These are phyloP conservation scores for Synergus itoensis DNA, from an alignment of 2,888 invertebrate genomes.

Conservation along the genomic window DNA sequence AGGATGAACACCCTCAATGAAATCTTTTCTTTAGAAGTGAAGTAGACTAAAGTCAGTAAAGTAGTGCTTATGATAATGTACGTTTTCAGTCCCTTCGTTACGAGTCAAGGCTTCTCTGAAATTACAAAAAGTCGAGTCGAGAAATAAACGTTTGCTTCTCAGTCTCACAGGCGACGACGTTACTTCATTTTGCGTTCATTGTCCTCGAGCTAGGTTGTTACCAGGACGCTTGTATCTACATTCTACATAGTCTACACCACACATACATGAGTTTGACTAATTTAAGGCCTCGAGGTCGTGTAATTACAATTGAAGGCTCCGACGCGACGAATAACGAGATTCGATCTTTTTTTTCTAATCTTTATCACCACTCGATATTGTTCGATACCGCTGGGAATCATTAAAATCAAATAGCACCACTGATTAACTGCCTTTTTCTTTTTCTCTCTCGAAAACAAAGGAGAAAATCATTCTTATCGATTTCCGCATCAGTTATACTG, in stretches of 20 bases:
- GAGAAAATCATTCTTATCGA: constrained; percentile 1
- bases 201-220: constrained; percentile 36
- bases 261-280: constrained; percentile 35
- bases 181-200: constrained; percentile 38
- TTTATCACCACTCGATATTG: constrained; percentile 5
- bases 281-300: constrained; percentile 15
- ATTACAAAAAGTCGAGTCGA: constrained; percentile 27
- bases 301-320: constrained; percentile 23
- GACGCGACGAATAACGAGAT: constrained; percentile 11
- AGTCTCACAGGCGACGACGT: constrained; percentile 39
- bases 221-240: constrained; percentile 17
- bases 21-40: not conserved
- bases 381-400: constrained; percentile 5
- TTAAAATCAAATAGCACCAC: constrained; percentile 8
- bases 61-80: constrained; percentile 39
- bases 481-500: not conserved
- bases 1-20: not conserved
- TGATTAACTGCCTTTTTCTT: constrained; percentile 19
- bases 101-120: constrained; percentile 33
- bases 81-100: constrained; percentile 32
- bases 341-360: not conserved
- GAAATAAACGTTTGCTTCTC: constrained; percentile 36
- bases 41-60: constrained; percentile 28
- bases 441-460: constrained; percentile 12
- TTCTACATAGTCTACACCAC: not conserved